These are phyloP conservation scores for Ptychobarbus kaznakovi DNA, from an alignment of 2,797 vertebrate genomes.

Conservation along the genomic window DNA sequence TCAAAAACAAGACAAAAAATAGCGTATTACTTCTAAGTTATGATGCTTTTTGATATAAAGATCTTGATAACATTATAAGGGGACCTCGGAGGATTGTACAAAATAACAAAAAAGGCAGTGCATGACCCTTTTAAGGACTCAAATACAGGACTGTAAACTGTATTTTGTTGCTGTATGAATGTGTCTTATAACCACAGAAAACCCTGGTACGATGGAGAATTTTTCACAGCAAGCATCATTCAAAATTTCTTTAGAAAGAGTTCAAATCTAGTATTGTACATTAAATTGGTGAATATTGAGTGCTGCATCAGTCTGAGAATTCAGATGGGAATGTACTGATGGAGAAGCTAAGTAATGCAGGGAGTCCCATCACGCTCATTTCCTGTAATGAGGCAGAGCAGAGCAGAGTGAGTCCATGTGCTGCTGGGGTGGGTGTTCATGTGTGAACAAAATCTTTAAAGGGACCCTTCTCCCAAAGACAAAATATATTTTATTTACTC, in stretches of 20 bases:
- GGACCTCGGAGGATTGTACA: no score
- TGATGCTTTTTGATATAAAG: no score
- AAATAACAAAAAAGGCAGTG: no score
- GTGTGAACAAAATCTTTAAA: background rate
- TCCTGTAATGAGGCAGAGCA: constrained; percentile 59
- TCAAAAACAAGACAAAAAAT: no score
- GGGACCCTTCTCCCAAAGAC: background rate
- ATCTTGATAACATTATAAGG: no score
- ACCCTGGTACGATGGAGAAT: background rate
- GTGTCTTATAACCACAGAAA: background rate
- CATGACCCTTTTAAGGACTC: background rate
- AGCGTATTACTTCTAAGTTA: no score
- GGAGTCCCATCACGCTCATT: constrained; percentile 65
- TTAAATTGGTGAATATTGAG: background rate
- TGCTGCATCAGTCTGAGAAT: constrained; percentile 15
- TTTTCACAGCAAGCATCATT: background rate
- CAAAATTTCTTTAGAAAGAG: background rate
- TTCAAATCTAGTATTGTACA: background rate
- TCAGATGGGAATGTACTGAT: constrained; percentile 52
- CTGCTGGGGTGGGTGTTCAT: background rate
- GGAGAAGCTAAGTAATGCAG: constrained; percentile 69
- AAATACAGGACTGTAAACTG: background rate
- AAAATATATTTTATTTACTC: background rate
- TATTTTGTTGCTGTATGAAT: background rate
- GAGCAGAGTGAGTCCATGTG: background rate